These are phyloP conservation scores for Listronotus bonariensis DNA, from an alignment of 1,140 invertebrate species.

Conservation along the genomic window DNA sequence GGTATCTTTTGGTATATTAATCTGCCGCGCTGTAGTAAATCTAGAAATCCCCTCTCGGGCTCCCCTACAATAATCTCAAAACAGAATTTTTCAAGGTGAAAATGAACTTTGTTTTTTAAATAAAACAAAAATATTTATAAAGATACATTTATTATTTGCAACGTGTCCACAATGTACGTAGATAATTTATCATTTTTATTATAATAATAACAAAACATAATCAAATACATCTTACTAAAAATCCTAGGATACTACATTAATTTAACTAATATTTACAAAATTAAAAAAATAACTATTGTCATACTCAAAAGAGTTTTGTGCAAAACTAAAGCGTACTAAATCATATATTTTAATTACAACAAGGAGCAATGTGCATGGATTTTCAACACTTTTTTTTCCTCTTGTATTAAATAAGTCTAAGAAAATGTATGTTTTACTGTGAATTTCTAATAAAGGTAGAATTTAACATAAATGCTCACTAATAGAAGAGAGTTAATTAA, in stretches of 20 bases:
- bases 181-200: conserved; percentile 23
- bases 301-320: conserved; percentile 28
- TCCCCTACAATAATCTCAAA: too few species aligned
- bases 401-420: not conserved
- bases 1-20: too few species aligned
- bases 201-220: conserved; percentile 32
- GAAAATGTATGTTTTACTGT: not conserved
- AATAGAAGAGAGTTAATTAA: too few species aligned
- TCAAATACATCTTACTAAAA: conserved; percentile 29
- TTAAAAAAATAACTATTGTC: conserved; percentile 32
- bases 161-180: conserved; percentile 32
- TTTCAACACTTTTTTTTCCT: not conserved
- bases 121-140: conserved; percentile 20
- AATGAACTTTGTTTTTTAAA: too few species aligned
- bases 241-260: conserved; percentile 26
- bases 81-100: too few species aligned
- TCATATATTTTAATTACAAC: not conserved
- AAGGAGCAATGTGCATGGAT: conserved; percentile 6
- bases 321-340: conserved; percentile 18
- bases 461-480: too few species aligned
- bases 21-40: too few species aligned
- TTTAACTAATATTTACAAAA: conserved; percentile 40
- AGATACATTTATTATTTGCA: conserved; percentile 41
- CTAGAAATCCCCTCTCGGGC: too few species aligned
- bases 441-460: not conserved